Evolutionary conservation across 2,113 vertebrate genomes (phyloP).

Genomic region (Prionailurus bengalensis): DNA sequence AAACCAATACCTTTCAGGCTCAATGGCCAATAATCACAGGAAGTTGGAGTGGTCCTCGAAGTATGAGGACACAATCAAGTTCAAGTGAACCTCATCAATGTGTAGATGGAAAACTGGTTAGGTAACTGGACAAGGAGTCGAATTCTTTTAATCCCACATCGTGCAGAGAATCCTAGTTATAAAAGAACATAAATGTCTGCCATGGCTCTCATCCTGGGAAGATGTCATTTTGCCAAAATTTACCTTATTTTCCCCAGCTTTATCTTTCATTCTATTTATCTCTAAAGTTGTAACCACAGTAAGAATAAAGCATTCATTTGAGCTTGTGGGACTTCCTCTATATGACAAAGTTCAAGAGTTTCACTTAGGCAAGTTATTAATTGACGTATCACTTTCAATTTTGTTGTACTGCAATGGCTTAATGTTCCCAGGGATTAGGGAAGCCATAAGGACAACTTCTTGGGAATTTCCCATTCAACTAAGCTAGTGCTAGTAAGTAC

Average conservation of each 20-base stretch:
- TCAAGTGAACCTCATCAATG: constrained; percentile 43
- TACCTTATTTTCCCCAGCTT: neutral
- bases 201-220: neutral
- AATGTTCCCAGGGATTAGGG: neutral
- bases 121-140: neutral
- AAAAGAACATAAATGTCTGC: neutral
- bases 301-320: neutral
- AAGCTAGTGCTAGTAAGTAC: neutral
- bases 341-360: neutral
- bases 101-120: neutral
- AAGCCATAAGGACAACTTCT: neutral
- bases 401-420: neutral
- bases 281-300: neutral
- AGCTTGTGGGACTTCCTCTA: neutral
- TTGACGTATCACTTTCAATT: constrained; percentile 39
- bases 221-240: neutral
- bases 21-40: neutral
- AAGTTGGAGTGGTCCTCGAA: neutral
- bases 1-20: constrained; percentile 40
- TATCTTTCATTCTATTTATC: neutral
- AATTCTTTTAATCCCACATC: constrained; percentile 34
- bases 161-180: neutral
- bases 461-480: neutral
- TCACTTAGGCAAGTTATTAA: constrained; percentile 15
- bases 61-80: neutral